A percentile compares a stretch with the other conserved stretches of the same genome.
phyloP scores from a whole-genome alignment of 2,797 vertebrate species.

The Oreochromis mossambicus region DNA sequence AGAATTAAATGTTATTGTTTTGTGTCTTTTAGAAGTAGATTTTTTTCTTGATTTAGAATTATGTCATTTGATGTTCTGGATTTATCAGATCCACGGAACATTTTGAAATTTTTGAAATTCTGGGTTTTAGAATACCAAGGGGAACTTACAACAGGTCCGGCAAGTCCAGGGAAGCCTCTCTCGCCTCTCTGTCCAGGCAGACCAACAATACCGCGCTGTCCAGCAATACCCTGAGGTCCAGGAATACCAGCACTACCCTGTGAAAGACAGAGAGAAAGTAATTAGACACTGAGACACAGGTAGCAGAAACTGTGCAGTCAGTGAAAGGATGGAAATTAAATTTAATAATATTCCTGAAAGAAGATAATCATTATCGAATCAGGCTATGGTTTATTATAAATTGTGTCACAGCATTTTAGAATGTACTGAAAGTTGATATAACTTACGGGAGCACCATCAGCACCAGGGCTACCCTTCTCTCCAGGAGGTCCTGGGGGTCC shows the following conservation, averaged over 20 bases:
- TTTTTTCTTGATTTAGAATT: background rate
- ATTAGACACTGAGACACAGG: background rate
- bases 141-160: constrained; percentile 85
- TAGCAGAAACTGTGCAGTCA: background rate
- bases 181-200: constrained; percentile 94
- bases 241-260: constrained; percentile 86
- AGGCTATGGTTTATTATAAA: background rate
- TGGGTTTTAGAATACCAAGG: background rate
- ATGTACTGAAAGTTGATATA: background rate
- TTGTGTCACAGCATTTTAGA: background rate
- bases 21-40: background rate
- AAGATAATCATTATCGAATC: background rate
- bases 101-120: background rate
- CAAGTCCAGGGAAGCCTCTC: constrained; percentile 89
- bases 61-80: background rate
- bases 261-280: background rate
- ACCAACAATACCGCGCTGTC: constrained; percentile 93
- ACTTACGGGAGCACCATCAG: constrained; percentile 88
- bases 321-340: background rate
- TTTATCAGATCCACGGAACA: background rate
- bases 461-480: constrained; percentile 90
- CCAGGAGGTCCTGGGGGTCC: constrained; percentile 85
- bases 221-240: constrained; percentile 89
- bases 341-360: background rate
- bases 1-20: background rate